These are phyloP conservation scores for Sula dactylatra DNA, from an alignment of 2,113 vertebrate species.

Conservation along the genomic window DNA sequence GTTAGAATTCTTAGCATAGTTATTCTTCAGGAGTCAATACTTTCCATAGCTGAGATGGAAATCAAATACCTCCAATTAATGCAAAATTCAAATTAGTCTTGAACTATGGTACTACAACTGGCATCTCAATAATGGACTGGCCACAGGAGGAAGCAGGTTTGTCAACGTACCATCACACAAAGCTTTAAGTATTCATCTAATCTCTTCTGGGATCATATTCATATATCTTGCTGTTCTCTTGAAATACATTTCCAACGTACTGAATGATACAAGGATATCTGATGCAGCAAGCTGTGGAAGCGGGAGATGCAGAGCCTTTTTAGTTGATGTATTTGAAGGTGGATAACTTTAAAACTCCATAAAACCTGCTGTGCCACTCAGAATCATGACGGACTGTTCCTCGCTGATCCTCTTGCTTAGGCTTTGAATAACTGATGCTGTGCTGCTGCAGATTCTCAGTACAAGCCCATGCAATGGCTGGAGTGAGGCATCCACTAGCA, in stretches of 20 bases:
- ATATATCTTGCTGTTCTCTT: background rate
- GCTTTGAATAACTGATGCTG: background rate
- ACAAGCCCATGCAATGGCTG: background rate
- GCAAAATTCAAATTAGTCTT: slow-evolving; percentile 30
- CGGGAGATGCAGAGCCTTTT: background rate
- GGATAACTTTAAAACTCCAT: slow-evolving; percentile 52
- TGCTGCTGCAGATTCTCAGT: background rate
- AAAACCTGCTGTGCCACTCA: background rate
- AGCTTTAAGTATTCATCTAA: background rate
- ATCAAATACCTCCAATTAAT: slow-evolving; percentile 7
- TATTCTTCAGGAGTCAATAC: background rate
- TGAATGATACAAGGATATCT: background rate
- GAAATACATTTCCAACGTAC: background rate
- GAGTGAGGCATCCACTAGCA: background rate
- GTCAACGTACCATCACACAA: background rate
- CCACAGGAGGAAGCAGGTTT: background rate
- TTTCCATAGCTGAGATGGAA: background rate
- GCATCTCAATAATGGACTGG: background rate
- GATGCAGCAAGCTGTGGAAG: background rate
- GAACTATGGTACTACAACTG: background rate
- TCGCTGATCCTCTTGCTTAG: background rate
- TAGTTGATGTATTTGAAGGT: slow-evolving; percentile 5
- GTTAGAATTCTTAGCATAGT: background rate
- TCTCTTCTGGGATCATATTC: background rate
- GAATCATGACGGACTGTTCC: slow-evolving; percentile 7